A percentile compares a stretch with the other conserved stretches of the same genome.
These are phyloP conservation scores for Harpalus rubripes DNA, from an alignment of 2,888 invertebrate species.

Conservation along the genomic window DNA sequence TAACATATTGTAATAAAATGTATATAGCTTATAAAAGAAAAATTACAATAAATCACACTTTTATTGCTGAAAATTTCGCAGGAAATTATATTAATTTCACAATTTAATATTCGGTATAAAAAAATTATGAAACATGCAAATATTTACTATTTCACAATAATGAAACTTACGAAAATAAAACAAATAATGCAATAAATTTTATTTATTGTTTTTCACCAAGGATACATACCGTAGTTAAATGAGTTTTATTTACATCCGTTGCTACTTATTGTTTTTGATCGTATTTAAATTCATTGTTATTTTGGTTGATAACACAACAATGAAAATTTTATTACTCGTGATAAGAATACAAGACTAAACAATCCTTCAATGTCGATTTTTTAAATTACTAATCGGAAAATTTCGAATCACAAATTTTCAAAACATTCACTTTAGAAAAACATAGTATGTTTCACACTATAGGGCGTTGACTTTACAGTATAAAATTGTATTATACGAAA, in stretches of 20 bases:
- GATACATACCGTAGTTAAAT: conserved; percentile 22
- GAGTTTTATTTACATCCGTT: conserved; percentile 36
- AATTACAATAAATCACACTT: too few relatives aligned
- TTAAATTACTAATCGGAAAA: background rate
- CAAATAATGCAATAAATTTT: conserved; percentile 29
- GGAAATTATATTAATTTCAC: background rate
- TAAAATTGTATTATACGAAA: too few relatives aligned
- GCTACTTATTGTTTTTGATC: conserved; percentile 30
- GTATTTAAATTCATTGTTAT: conserved; percentile 34
- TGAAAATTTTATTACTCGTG: conserved; percentile 24
- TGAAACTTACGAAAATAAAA: conserved; percentile 24
- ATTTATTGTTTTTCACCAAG: conserved; percentile 30
- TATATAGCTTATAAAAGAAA: too few relatives aligned
- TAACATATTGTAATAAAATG: too few relatives aligned
- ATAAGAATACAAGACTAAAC: conserved; percentile 22
- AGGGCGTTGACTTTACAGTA: too few relatives aligned
- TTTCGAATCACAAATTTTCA: background rate
- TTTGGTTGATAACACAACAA: conserved; percentile 18
- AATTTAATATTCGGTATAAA: too few relatives aligned
- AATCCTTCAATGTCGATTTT: conserved; percentile 19
- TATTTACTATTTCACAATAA: conserved; percentile 26
- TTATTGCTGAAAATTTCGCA: background rate
- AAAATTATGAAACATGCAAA: conserved; percentile 8
- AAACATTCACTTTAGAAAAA: too few relatives aligned
- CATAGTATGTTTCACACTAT: too few relatives aligned